Evolutionary conservation across 23 tunicate genomes (phyloP).

Genomic region (Trididemnum nubilum): DNA sequence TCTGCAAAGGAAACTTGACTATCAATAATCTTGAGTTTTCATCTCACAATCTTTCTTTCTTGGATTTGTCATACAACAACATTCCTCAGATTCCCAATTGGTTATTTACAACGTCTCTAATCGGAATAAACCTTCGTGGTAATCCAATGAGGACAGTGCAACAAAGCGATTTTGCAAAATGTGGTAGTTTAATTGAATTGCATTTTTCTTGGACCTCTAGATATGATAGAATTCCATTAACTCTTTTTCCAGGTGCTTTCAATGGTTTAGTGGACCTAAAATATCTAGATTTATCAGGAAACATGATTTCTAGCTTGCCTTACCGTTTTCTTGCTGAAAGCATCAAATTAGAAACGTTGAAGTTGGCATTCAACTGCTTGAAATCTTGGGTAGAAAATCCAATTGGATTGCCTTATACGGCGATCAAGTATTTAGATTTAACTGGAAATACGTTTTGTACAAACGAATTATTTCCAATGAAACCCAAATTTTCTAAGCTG

Average conservation of each 20-base stretch:
- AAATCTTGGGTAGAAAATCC: background rate
- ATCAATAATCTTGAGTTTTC: background rate
- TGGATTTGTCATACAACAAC: constrained; percentile 10
- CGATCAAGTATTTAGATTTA: background rate
- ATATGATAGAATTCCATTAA: background rate
- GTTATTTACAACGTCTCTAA: background rate
- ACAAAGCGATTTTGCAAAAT: background rate
- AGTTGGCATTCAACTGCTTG: constrained; percentile 13
- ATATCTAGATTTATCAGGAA: constrained; percentile 10
- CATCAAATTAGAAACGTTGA: background rate
- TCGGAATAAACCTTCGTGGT: constrained; percentile 6
- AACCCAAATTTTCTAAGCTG: background rate
- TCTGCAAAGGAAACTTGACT: constrained; percentile 7
- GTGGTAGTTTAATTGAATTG: background rate
- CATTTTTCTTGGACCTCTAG: constrained; percentile 3
- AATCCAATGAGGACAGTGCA: background rate
- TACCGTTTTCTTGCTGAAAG: background rate
- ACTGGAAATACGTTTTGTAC: constrained; percentile 13
- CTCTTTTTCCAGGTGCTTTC: background rate
- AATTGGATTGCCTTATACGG: background rate
- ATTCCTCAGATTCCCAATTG: background rate
- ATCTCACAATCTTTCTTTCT: background rate
- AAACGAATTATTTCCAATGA: background rate
- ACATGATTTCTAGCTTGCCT: background rate
- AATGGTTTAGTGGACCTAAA: background rate